Conservation (phyloP, 2,797 vertebrate genomes). For the Danionella dracula region DNA sequence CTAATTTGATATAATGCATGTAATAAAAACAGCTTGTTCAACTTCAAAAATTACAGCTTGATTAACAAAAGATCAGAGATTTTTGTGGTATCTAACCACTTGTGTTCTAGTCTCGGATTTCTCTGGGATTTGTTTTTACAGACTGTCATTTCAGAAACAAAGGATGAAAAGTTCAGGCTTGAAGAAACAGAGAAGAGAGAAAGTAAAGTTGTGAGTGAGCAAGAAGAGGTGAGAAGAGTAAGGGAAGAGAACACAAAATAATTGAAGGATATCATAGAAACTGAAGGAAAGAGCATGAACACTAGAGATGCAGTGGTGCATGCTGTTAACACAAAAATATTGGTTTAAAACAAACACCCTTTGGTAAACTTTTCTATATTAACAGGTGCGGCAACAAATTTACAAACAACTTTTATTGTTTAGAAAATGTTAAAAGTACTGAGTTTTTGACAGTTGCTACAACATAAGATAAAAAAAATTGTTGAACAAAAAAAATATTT, state of each 20-base stretch:
- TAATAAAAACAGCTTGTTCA: background rate
- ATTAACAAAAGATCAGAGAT: no score
- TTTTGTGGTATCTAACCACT: background rate
- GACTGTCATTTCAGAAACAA: conserved; percentile 5
- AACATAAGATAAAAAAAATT: no score
- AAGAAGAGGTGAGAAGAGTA: background rate
- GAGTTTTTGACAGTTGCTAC: no score
- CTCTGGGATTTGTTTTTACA: conserved; percentile 1
- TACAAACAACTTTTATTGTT: no score
- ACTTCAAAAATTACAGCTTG: background rate
- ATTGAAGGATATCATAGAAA: background rate
- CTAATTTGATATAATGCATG: no score
- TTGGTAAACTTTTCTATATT: no score
- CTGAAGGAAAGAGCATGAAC: background rate
- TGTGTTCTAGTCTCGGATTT: background rate
- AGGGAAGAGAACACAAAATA: background rate
- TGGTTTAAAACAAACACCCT: no score
- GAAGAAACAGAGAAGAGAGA: background rate
- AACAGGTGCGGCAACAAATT: no score
- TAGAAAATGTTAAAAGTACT: no score
- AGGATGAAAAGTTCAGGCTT: background rate
- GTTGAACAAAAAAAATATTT: no score
- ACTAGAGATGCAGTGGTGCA: background rate
- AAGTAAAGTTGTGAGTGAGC: background rate
- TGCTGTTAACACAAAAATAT: no score